Conservation (phyloP, 2,113 vertebrate genomes). For the Caloenas nicobarica region DNA sequence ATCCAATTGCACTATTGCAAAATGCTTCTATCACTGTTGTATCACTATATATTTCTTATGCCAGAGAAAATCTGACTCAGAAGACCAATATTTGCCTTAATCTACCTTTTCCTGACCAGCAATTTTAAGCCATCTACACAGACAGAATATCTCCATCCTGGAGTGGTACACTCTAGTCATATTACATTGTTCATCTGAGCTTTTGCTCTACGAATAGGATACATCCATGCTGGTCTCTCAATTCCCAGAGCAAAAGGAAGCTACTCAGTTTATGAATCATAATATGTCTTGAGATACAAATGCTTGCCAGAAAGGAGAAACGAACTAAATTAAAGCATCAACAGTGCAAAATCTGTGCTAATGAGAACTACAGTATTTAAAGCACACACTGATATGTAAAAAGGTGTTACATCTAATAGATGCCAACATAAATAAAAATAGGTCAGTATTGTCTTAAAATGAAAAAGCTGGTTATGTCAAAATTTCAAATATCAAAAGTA, state of each 20-base stretch:
- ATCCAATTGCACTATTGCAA: background rate
- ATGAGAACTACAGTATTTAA: background rate
- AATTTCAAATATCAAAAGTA: background rate
- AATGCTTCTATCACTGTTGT: background rate
- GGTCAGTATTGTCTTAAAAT: background rate
- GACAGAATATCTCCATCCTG: background rate
- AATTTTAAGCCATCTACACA: background rate
- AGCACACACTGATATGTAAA: background rate
- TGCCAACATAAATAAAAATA: background rate
- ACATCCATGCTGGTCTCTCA: background rate
- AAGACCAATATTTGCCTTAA: background rate
- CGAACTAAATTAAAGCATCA: background rate
- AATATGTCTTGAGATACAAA: background rate
- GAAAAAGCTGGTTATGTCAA: background rate
- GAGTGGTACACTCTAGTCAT: background rate
- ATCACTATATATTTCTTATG: background rate
- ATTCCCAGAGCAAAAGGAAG: constrained; percentile 13
- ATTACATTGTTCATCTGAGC: background rate
- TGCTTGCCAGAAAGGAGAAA: constrained; percentile 10
- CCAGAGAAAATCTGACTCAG: background rate
- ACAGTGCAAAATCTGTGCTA: background rate
- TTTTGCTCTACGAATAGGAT: constrained; percentile 5
- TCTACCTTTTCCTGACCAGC: background rate
- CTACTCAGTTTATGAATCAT: background rate
- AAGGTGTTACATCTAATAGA: background rate